Conservation (phyloP, 2,113 vertebrate genomes). For the Protobothrops flavoviridis region DNA sequence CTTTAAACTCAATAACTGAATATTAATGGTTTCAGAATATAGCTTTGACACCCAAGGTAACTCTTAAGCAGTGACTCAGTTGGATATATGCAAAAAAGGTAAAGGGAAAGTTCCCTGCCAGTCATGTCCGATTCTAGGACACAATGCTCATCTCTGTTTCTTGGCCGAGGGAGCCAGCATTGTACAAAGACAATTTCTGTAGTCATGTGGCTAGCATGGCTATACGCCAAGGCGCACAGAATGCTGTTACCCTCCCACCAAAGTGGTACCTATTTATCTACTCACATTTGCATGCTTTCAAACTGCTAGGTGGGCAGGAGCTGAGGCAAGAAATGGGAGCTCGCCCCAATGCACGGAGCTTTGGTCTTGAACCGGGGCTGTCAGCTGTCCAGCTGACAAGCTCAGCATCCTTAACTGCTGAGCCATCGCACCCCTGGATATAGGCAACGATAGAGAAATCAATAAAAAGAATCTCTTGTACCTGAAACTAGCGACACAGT, state of each 20-base stretch:
- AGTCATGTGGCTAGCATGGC: background rate
- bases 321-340: background rate
- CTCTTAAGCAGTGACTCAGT: background rate
- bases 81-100: background rate
- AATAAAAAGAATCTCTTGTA: constrained; percentile 53
- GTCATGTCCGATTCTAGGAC: background rate
- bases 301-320: background rate
- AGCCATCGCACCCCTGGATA: background rate
- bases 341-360: background rate
- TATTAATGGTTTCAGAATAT: background rate
- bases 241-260: background rate
- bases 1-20: background rate
- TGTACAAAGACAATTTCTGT: background rate
- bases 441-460: background rate
- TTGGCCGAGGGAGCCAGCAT: background rate
- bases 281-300: background rate
- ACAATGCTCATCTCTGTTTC: background rate
- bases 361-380: background rate
- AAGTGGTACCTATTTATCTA: background rate
- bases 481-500: constrained; percentile 95
- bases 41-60: background rate
- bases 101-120: background rate
- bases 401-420: background rate
- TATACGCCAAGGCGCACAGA: background rate
- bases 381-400: background rate